Evolutionary conservation across 2,888 invertebrate species (phyloP).

Genomic region (Eudemis profundana): DNA sequence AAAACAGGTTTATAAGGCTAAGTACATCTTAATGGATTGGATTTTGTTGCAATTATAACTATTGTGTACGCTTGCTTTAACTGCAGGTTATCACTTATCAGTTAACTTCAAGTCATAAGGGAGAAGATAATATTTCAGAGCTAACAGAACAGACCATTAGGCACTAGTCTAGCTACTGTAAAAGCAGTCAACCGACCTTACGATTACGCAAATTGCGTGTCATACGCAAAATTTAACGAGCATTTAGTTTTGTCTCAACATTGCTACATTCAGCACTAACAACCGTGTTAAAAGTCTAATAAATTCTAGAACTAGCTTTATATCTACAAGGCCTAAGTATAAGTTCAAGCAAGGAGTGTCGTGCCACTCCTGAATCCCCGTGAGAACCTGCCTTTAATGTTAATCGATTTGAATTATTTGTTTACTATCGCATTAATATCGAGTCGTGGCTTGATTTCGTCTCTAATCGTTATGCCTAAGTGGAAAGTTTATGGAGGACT

Average conservation of each 20-base stretch:
- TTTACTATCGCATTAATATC: conserved; percentile 24
- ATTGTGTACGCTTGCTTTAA: too few relatives aligned
- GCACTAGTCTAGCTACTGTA: neutral
- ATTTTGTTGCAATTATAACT: too few relatives aligned
- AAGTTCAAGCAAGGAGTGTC: conserved; percentile 38
- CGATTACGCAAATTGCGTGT: conserved; percentile 19
- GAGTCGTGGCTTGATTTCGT: conserved; percentile 20
- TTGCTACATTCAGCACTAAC: conserved; percentile 21
- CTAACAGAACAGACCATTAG: too few relatives aligned
- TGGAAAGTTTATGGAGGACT: conserved; percentile 4
- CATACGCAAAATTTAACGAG: conserved; percentile 17
- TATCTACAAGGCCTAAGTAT: conserved; percentile 1
- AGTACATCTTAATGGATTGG: too few relatives aligned
- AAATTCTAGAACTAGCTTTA: conserved; percentile 14
- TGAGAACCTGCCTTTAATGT: conserved; percentile 28
- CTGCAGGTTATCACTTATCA: too few relatives aligned
- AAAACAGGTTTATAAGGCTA: too few relatives aligned
- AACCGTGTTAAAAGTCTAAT: conserved; percentile 23
- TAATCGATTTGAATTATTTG: conserved; percentile 27
- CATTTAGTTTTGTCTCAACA: conserved; percentile 28
- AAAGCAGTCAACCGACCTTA: neutral
- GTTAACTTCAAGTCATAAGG: too few relatives aligned
- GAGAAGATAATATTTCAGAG: too few relatives aligned
- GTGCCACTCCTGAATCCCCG: conserved; percentile 36
- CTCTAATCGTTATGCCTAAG: neutral